Percentiles rank a stretch among this genome's conserved stretches.
Evolutionary conservation across 2,113 vertebrate genomes (phyloP).

Genomic region (Catharus bicknelli): DNA sequence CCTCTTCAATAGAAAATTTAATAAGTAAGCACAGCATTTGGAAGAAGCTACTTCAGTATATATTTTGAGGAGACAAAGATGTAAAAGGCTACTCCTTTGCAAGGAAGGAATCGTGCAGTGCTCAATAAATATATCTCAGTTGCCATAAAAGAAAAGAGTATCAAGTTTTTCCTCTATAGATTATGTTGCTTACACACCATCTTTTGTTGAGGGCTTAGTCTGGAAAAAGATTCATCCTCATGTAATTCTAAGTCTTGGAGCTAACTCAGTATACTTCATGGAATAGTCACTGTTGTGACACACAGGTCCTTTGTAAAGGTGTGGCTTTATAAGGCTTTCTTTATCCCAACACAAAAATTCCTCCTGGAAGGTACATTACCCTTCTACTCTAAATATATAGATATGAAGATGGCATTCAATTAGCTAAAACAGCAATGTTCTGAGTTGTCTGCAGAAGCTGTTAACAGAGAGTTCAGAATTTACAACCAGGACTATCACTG

Average conservation of each 20-base stretch:
- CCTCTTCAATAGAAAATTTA: slow-evolving; percentile 80
- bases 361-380: background rate
- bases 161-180: background rate
- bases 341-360: background rate
- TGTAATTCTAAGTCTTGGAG: background rate
- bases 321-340: background rate
- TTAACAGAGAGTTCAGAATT: background rate
- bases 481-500: background rate
- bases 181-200: background rate
- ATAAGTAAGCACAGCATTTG: slow-evolving; percentile 59
- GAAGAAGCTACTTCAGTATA: background rate
- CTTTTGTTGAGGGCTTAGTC: background rate
- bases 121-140: background rate
- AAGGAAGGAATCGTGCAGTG: background rate
- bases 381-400: background rate
- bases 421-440: background rate
- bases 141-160: background rate
- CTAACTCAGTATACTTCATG: background rate
- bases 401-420: background rate
- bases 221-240: background rate
- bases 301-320: background rate
- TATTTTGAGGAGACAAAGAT: background rate
- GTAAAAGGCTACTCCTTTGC: background rate
- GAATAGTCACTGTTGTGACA: background rate
- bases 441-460: background rate